Conservation (phyloP, 2,113 vertebrate genomes). For the Chauna torquata region DNA sequence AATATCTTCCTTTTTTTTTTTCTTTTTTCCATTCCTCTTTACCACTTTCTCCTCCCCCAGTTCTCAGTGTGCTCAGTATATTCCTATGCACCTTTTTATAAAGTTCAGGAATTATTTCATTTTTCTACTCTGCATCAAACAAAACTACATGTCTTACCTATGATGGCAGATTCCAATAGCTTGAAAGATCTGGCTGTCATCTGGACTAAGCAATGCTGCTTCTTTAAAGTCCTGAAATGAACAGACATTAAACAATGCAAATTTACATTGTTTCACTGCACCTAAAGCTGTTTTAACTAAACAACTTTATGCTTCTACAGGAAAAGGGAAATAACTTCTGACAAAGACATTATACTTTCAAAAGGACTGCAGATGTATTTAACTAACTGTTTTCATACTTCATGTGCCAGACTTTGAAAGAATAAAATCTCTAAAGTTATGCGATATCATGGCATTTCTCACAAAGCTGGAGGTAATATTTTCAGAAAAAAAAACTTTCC, state of each 20-base stretch:
- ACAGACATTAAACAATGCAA: neutral
- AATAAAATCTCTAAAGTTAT: neutral
- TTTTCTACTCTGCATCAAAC: neutral
- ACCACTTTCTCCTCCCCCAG: neutral
- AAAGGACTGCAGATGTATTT: neutral
- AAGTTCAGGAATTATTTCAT: neutral
- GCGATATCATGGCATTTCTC: neutral
- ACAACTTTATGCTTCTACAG: neutral
- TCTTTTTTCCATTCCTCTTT: neutral
- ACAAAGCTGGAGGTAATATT: neutral
- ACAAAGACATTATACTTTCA: neutral
- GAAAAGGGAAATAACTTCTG: neutral
- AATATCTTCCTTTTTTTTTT: neutral
- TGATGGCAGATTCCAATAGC: slow-evolving; percentile 74
- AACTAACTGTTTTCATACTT: neutral
- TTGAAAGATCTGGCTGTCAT: slow-evolving; percentile 60
- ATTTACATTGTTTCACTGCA: neutral
- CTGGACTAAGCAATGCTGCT: slow-evolving; percentile 54
- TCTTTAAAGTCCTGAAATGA: slow-evolving; percentile 80
- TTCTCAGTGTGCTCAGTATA: neutral
- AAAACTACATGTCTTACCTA: slow-evolving; percentile 60
- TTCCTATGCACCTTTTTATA: too few relatives aligned
- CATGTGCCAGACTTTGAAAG: neutral
- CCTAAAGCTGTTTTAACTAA: neutral
- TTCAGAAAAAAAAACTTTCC: neutral